Evolutionary conservation across 2,888 invertebrate species (phyloP).

Genomic region (Cephus pulcher): DNA sequence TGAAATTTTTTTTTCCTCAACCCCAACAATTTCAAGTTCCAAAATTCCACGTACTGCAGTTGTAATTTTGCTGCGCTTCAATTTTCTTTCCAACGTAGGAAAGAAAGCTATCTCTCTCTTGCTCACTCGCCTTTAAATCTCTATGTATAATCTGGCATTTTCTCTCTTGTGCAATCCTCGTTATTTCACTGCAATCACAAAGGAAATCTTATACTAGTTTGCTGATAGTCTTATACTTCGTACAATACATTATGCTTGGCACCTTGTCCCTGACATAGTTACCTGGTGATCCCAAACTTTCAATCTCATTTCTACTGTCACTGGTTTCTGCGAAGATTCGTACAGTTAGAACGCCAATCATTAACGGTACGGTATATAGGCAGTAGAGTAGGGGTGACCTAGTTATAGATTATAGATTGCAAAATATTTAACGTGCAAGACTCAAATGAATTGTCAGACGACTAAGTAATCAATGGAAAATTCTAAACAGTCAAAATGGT

Average conservation of each 20-base stretch:
- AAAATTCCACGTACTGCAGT: background rate
- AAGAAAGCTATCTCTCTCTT: background rate
- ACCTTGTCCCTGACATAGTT: slow-evolving; percentile 60
- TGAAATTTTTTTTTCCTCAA: background rate
- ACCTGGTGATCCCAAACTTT: slow-evolving; percentile 59
- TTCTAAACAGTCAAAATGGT: background rate
- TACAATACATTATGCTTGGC: slow-evolving; percentile 27
- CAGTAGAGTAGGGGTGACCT: background rate
- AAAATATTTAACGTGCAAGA: background rate
- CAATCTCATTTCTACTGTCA: slow-evolving; percentile 59
- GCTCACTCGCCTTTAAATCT: background rate
- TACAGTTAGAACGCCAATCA: slow-evolving; percentile 21
- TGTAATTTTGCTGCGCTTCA: background rate
- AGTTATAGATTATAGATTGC: background rate
- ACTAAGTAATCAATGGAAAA: background rate
- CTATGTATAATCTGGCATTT: slow-evolving; percentile 8
- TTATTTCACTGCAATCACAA: slow-evolving; percentile 35
- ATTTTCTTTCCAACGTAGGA: background rate
- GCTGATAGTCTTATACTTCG: slow-evolving; percentile 29
- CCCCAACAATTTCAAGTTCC: background rate
- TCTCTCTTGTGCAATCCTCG: slow-evolving; percentile 21
- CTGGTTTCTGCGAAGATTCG: slow-evolving; percentile 21
- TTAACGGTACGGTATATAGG: background rate
- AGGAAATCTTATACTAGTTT: slow-evolving; percentile 24
- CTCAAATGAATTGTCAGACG: background rate